Conservation (phyloP, 2,888 invertebrate species). For the Parnassius glacialis region DNA sequence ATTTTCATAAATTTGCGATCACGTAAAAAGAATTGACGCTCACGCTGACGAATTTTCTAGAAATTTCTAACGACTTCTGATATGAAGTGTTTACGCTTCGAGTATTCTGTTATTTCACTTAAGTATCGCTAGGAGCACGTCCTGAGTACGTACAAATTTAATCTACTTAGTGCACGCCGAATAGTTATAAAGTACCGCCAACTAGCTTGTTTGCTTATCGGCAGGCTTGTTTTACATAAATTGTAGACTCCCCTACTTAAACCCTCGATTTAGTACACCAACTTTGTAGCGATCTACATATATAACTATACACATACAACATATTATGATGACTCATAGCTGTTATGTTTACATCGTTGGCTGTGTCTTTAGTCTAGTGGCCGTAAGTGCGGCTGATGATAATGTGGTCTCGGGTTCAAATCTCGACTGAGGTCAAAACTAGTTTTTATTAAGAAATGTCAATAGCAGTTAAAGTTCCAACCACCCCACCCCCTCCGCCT, state of each 20-base stretch:
- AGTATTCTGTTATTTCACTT: conserved; percentile 15
- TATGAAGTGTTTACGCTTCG: conserved; percentile 11
- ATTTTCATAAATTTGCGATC: background rate
- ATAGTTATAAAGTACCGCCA: conserved; percentile 52
- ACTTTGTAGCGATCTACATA: background rate
- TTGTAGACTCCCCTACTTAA: conserved; percentile 54
- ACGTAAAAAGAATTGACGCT: background rate
- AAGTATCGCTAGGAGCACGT: conserved; percentile 28
- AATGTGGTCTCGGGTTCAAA: no score
- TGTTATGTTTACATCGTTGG: no score
- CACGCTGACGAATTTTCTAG: background rate
- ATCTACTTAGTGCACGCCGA: conserved; percentile 60
- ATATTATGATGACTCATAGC: no score
- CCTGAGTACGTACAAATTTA: conserved; percentile 41
- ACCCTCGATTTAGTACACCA: conserved; percentile 16
- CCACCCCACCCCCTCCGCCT: no score
- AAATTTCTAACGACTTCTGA: background rate
- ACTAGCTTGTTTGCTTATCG: conserved; percentile 58
- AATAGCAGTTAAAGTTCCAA: no score
- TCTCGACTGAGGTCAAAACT: no score
- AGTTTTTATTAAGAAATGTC: no score
- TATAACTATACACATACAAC: no score
- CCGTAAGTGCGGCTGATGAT: no score
- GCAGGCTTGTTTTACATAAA: conserved; percentile 68
- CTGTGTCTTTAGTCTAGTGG: no score